phyloP scores from a whole-genome alignment of 2,797 vertebrate species.

The Pterois miles region DNA sequence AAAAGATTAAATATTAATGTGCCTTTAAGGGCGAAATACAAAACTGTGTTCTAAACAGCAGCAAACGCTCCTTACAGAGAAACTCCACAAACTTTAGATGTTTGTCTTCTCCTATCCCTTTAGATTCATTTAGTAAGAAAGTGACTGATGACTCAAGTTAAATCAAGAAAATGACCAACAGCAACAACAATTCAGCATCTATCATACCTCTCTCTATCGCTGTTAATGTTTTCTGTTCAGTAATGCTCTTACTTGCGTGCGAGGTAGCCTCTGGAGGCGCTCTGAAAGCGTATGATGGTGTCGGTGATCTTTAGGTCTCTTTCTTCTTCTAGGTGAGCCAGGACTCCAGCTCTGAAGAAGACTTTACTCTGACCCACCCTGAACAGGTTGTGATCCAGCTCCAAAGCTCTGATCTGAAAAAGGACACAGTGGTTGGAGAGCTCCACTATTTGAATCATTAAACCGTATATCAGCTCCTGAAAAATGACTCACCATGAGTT shows the following conservation, averaged over 20 bases:
- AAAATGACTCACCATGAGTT: constrained; percentile 86
- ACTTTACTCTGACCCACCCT: constrained; percentile 94
- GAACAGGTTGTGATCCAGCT: constrained; percentile 91
- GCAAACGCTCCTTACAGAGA: constrained; percentile 3
- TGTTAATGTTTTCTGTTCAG: background rate
- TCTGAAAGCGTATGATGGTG: constrained; percentile 94
- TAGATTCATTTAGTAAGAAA: background rate
- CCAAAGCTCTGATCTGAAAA: constrained; percentile 88
- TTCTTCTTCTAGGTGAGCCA: constrained; percentile 92
- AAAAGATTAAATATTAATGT: constrained; percentile 53
- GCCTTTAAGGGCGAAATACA: constrained; percentile 45
- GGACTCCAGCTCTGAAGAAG: constrained; percentile 92
- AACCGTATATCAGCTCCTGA: background rate
- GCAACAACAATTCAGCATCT: background rate
- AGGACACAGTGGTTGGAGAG: background rate
- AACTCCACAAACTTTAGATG: background rate
- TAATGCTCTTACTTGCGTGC: constrained; percentile 84
- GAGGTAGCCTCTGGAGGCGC: constrained; percentile 88
- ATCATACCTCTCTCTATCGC: background rate
- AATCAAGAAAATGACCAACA: background rate
- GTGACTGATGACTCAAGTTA: background rate
- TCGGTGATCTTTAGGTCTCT: constrained; percentile 94
- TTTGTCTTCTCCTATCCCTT: background rate
- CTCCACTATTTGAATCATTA: background rate
- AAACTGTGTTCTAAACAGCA: constrained; percentile 26